Evolutionary conservation across 2,797 vertebrate species (phyloP).

Genomic region (Sylvilagus floridanus): DNA sequence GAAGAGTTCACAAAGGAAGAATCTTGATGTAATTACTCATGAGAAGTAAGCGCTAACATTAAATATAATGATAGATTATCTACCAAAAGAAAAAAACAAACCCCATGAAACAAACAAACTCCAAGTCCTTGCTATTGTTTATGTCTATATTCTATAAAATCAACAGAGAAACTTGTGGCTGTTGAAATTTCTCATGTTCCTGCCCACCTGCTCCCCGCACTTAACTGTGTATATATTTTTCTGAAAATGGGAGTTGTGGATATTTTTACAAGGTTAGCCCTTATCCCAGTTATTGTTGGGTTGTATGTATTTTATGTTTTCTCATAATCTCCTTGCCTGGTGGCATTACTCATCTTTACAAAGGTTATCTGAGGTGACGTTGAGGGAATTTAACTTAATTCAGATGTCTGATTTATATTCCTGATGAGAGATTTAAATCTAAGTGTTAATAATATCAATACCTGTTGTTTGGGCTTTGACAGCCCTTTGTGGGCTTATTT

Average conservation of each 20-base stretch:
- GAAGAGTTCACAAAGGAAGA: conserved; percentile 19
- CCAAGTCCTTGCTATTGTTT: too few species aligned
- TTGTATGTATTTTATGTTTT: neutral
- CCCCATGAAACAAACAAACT: too few species aligned
- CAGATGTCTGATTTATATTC: neutral
- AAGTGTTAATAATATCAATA: neutral
- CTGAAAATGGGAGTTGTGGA: neutral
- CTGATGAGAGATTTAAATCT: conserved; percentile 29
- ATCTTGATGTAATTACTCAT: conserved; percentile 38
- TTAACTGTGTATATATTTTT: neutral
- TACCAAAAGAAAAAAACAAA: too few species aligned
- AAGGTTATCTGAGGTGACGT: conserved; percentile 6
- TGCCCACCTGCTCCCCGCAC: neutral
- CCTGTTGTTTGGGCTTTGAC: neutral
- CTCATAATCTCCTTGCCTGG: neutral
- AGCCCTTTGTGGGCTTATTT: neutral
- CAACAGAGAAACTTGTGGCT: neutral
- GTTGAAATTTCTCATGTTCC: neutral
- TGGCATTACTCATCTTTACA: neutral
- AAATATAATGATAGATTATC: neutral
- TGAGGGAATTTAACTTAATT: conserved; percentile 40
- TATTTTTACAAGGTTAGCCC: conserved; percentile 44
- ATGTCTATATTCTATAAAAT: neutral
- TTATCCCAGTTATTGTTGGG: conserved; percentile 23
- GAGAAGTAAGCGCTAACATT: conserved; percentile 12